These are phyloP conservation scores for Antheraea mylitta DNA, from an alignment of 1,140 invertebrate species.

Conservation along the genomic window DNA sequence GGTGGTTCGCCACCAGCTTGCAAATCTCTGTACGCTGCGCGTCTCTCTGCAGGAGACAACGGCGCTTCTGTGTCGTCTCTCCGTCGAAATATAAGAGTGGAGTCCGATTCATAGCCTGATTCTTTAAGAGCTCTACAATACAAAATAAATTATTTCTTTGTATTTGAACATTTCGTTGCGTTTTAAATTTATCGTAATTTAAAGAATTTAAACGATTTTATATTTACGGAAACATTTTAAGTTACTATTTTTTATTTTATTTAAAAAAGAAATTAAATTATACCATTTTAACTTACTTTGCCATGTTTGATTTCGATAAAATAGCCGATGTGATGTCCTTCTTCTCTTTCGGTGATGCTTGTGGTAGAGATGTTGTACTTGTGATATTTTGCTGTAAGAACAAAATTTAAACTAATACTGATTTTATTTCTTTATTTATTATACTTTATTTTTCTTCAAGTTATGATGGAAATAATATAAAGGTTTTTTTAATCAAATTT, in stretches of 20 bases:
- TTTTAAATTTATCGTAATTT: background rate
- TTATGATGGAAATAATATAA: too few relatives aligned
- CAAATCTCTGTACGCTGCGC: slow-evolving; percentile 90
- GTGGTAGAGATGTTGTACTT: slow-evolving; percentile 72
- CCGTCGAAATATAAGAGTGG: slow-evolving; percentile 90
- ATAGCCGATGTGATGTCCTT: slow-evolving; percentile 79
- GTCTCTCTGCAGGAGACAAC: slow-evolving; percentile 88
- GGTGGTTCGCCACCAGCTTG: slow-evolving; percentile 95
- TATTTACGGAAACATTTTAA: too few relatives aligned
- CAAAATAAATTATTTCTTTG: slow-evolving; percentile 18
- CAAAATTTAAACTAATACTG: slow-evolving; percentile 5
- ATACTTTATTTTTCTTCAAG: background rate
- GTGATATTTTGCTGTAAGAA: slow-evolving; percentile 81
- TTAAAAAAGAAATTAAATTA: too few relatives aligned
- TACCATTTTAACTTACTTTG: slow-evolving; percentile 80
- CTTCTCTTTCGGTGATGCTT: slow-evolving; percentile 72
- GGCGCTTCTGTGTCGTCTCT: slow-evolving; percentile 82
- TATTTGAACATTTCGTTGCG: background rate
- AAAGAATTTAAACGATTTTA: too few relatives aligned
- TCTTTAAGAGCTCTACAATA: slow-evolving; percentile 88
- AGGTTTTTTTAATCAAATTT: too few relatives aligned
- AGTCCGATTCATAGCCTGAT: slow-evolving; percentile 94
- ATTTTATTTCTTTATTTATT: too few relatives aligned
- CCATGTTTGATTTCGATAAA: slow-evolving; percentile 84
- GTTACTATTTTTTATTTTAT: too few relatives aligned